phyloP scores from a whole-genome alignment of 2,113 vertebrate species.

The Melierax canorus region DNA sequence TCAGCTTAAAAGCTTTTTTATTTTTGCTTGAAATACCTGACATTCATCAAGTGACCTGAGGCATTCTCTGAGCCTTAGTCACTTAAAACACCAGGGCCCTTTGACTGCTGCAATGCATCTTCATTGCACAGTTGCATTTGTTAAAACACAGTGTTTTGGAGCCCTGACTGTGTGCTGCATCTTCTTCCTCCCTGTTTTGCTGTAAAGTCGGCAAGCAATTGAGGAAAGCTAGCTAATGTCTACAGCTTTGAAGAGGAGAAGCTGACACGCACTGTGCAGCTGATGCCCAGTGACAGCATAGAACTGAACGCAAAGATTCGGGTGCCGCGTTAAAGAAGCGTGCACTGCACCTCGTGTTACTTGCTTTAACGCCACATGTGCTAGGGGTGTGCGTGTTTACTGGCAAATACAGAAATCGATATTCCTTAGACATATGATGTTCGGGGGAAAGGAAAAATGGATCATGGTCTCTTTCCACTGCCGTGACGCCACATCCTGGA shows the following conservation, averaged over 20 bases:
- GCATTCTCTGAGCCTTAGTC: not conserved
- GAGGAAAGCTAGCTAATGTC: not conserved
- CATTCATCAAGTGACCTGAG: not conserved
- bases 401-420: not conserved
- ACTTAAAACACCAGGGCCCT: not conserved
- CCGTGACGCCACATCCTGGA: not conserved
- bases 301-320: not conserved
- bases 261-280: not conserved
- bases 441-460: not conserved
- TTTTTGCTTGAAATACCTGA: not conserved
- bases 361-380: rapidly evolving
- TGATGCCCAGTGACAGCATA: not conserved
- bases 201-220: rapidly evolving
- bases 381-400: too few relatives aligned
- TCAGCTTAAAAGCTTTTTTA: not conserved
- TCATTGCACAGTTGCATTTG: not conserved
- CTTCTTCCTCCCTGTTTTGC: not conserved
- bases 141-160: not conserved
- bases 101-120: not conserved
- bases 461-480: rapidly evolving
- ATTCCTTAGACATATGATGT: not conserved
- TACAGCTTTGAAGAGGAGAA: not conserved
- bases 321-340: not conserved
- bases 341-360: not conserved
- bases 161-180: not conserved